Percentiles rank a stretch among this genome's conserved stretches.
These are phyloP conservation scores for Typhlomys cinereus DNA, from an alignment of 2,113 vertebrate genomes.

Conservation along the genomic window DNA sequence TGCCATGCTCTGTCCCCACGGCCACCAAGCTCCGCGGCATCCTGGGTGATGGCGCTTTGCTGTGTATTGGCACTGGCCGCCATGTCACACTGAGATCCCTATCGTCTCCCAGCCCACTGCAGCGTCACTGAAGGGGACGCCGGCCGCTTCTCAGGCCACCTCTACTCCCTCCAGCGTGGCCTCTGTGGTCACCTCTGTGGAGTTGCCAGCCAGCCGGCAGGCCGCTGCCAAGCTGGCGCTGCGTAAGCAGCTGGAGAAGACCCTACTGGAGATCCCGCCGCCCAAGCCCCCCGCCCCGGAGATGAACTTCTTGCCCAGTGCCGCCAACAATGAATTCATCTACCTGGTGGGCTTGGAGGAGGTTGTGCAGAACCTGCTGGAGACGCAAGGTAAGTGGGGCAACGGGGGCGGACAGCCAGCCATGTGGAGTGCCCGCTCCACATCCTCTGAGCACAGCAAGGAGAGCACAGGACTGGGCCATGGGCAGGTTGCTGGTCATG, in stretches of 20 bases:
- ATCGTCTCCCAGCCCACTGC: slow-evolving; percentile 95
- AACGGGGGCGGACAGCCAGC: too few species aligned
- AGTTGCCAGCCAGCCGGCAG: slow-evolving; percentile 95
- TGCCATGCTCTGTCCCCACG: too few species aligned
- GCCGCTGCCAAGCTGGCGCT: slow-evolving; percentile 96
- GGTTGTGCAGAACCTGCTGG: slow-evolving; percentile 97
- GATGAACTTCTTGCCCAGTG: slow-evolving; percentile 97
- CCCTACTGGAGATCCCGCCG: slow-evolving; percentile 96
- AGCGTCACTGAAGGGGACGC: slow-evolving; percentile 91
- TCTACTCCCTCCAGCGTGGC: slow-evolving; percentile 77
- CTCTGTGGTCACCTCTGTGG: slow-evolving; percentile 85
- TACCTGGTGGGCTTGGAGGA: slow-evolving; percentile 97
- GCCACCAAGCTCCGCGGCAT: too few species aligned
- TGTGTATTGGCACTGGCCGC: too few species aligned
- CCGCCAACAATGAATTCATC: slow-evolving; percentile 98
- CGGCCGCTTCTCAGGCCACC: slow-evolving; percentile 83
- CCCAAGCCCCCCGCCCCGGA: slow-evolving; percentile 95
- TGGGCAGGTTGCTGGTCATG: too few species aligned
- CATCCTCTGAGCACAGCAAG: too few species aligned
- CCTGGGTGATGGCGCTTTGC: too few species aligned
- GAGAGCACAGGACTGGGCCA: too few species aligned
- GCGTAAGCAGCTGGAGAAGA: slow-evolving; percentile 98
- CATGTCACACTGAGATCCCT: too few species aligned
- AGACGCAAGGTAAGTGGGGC: slow-evolving; percentile 93
- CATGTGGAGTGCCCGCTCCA: too few species aligned